These are phyloP conservation scores for Lethenteron reissneri DNA, from an alignment of 2,113 vertebrate species.

Conservation along the genomic window DNA sequence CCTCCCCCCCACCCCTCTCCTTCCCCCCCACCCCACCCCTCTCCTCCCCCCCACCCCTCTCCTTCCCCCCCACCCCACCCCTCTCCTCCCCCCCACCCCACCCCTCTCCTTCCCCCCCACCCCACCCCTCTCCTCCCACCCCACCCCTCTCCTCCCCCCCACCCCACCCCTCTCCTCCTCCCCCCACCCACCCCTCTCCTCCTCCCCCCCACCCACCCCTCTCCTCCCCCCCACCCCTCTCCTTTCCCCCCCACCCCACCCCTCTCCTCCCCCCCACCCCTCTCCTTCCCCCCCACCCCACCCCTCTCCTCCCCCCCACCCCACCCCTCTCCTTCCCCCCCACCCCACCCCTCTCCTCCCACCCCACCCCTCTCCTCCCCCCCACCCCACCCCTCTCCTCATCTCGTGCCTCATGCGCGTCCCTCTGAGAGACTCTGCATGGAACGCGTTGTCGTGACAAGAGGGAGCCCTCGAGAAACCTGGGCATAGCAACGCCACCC, in stretches of 20 bases:
- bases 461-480: no score
- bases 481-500: background rate
- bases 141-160: background rate
- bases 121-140: background rate
- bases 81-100: background rate
- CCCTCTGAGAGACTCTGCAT: no score
- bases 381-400: background rate
- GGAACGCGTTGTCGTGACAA: no score
- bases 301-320: conserved; percentile 1
- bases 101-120: background rate
- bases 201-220: background rate
- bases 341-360: background rate
- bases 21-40: background rate
- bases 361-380: background rate
- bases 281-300: background rate
- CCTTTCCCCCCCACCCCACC: conserved; percentile 1
- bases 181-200: conserved; percentile 1
- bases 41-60: background rate
- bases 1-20: conserved; percentile 2
- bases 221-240: conserved; percentile 4
- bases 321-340: background rate
- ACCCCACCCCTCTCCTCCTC: background rate
- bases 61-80: background rate
- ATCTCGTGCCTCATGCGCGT: background rate
- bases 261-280: background rate